These are phyloP conservation scores for Nerophis lumbriciformis DNA, from an alignment of 2,113 vertebrate genomes.

Conservation along the genomic window DNA sequence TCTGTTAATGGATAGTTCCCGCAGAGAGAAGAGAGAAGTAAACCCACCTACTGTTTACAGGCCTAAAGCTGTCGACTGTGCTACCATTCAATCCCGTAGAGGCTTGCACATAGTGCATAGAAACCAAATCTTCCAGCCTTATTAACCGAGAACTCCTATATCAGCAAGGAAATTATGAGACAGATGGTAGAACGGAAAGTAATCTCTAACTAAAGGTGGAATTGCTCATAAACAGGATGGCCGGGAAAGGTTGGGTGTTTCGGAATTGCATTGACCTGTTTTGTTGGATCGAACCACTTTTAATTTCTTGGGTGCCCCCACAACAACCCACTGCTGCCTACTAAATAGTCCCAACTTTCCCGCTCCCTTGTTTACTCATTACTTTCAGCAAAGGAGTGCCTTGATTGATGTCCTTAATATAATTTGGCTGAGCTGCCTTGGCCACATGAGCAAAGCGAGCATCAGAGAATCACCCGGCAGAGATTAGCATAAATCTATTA, in stretches of 20 bases:
- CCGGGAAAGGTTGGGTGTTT: slow-evolving; percentile 12
- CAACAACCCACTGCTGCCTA: slow-evolving; percentile 34
- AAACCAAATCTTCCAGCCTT: slow-evolving; percentile 48
- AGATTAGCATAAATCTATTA: slow-evolving; percentile 67
- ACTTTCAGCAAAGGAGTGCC: slow-evolving; percentile 46
- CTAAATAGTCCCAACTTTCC: slow-evolving; percentile 58
- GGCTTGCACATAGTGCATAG: slow-evolving; percentile 51
- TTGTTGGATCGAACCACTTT: slow-evolving; percentile 19
- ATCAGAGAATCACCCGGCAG: slow-evolving; percentile 61
- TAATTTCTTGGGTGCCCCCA: slow-evolving; percentile 17
- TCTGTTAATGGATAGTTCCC: slow-evolving; percentile 98
- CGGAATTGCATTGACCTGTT: slow-evolving; percentile 14
- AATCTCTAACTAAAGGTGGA: slow-evolving; percentile 37
- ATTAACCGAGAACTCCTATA: slow-evolving; percentile 54
- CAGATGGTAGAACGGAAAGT: slow-evolving; percentile 41
- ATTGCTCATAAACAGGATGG: slow-evolving; percentile 34
- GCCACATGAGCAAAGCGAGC: slow-evolving; percentile 54
- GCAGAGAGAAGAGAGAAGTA: slow-evolving; percentile 69
- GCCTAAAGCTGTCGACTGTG: slow-evolving; percentile 67
- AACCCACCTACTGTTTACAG: slow-evolving; percentile 77
- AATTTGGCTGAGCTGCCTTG: slow-evolving; percentile 53
- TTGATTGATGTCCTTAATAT: slow-evolving; percentile 70
- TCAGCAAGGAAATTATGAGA: slow-evolving; percentile 35
- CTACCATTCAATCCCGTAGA: slow-evolving; percentile 56
- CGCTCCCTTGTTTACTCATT: slow-evolving; percentile 58